A percentile compares a stretch with the other conserved stretches of the same genome.
Evolutionary conservation across 2,113 vertebrate species (phyloP).

Genomic region (Psilopogon haemacephalus): DNA sequence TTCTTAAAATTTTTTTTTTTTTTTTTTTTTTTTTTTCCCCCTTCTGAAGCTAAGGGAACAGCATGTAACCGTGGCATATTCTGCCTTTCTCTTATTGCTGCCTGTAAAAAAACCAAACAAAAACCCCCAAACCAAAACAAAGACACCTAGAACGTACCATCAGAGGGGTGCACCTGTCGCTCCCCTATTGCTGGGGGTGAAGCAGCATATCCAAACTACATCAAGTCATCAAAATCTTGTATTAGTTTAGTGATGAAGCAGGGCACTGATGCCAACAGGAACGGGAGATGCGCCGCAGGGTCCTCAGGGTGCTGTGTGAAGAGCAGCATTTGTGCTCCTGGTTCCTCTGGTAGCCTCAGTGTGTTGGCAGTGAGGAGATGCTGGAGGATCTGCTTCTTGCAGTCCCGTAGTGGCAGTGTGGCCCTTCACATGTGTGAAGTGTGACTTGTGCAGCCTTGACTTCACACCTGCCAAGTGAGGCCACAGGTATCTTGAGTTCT

Average conservation of each 20-base stretch:
- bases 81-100: neutral
- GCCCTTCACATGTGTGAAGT: fast-evolving
- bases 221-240: fast-evolving
- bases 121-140: no score
- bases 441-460: neutral
- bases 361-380: neutral
- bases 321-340: neutral
- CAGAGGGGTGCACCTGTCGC: slow-evolving; percentile 1
- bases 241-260: fast-evolving
- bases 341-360: fast-evolving
- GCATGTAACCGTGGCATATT: neutral
- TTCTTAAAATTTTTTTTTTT: no score
- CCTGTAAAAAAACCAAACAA: neutral
- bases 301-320: fast-evolving
- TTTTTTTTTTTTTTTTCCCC: neutral
- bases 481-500: fast-evolving
- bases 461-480: neutral
- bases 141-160: neutral
- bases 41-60: neutral
- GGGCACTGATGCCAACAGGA: fast-evolving
- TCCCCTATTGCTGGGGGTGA: neutral
- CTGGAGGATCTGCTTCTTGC: neutral
- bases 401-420: fast-evolving
- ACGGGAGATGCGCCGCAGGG: fast-evolving
- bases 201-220: neutral